Conservation (phyloP, 1,140 invertebrate genomes). For the Anadara kagoshimensis region DNA sequence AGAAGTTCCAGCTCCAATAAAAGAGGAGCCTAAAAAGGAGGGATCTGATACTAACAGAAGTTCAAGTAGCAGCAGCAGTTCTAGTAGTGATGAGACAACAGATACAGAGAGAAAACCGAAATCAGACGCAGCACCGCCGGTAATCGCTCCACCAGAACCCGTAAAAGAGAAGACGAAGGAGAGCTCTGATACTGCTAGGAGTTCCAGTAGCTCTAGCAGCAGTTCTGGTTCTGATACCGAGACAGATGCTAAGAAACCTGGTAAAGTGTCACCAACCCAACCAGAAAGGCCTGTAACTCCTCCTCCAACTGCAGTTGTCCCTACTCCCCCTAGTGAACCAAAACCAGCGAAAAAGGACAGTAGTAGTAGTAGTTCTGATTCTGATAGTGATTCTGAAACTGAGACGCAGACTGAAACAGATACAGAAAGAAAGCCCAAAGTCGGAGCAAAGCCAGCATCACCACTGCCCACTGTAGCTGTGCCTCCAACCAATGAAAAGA, state of each 20-base stretch:
- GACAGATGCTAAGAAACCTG: slow-evolving; percentile 4
- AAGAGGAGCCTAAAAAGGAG: neutral
- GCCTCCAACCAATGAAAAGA: neutral
- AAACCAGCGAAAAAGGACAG: neutral
- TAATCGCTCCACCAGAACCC: neutral
- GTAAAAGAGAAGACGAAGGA: neutral
- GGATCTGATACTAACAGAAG: neutral
- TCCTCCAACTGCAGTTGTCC: neutral
- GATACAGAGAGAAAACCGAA: slow-evolving; percentile 5
- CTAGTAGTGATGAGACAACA: neutral
- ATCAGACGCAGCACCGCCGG: neutral
- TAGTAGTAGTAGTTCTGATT: slow-evolving; percentile 31
- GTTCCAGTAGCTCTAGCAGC: slow-evolving; percentile 11
- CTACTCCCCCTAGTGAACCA: neutral
- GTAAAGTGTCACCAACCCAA: neutral
- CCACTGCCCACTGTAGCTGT: neutral
- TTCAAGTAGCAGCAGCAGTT: neutral
- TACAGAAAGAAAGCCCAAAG: slow-evolving; percentile 4
- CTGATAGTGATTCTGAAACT: slow-evolving; percentile 25
- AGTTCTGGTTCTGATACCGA: slow-evolving; percentile 19
- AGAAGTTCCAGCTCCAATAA: neutral
- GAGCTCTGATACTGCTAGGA: neutral
- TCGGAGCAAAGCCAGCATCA: neutral
- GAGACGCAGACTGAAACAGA: slow-evolving; percentile 23
- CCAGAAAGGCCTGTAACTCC: neutral